Evolutionary conservation across 2,888 invertebrate genomes (phyloP).

Genomic region (Rhagonycha fulva): DNA sequence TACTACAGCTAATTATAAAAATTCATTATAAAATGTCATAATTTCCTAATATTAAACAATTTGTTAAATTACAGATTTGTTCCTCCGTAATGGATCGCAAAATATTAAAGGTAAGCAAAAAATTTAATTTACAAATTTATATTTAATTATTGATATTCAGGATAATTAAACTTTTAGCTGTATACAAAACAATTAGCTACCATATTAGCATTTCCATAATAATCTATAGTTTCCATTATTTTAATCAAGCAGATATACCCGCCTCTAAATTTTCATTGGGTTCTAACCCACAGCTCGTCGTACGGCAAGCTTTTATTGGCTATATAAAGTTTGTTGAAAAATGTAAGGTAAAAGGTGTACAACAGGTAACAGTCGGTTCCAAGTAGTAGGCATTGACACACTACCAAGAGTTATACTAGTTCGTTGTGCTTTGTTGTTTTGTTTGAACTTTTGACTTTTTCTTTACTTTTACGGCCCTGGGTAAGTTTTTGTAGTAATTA

Average conservation of each 20-base stretch:
- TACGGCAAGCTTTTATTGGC: conserved; percentile 43
- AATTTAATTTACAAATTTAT: neutral
- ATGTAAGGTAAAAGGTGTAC: conserved; percentile 37
- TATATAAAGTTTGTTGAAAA: conserved; percentile 38
- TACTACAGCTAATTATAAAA: neutral
- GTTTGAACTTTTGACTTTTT: conserved; percentile 37
- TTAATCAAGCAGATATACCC: conserved; percentile 45
- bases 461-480: conserved; percentile 47
- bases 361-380: conserved; percentile 50
- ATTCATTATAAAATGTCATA: neutral
- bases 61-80: neutral
- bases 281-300: conserved; percentile 25
- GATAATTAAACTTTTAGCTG: neutral
- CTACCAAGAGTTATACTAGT: conserved; percentile 32
- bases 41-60: neutral
- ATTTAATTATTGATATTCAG: neutral
- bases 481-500: conserved; percentile 42
- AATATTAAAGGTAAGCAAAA: neutral
- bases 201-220: conserved; percentile 52
- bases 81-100: neutral
- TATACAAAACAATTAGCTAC: conserved; percentile 51
- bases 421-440: conserved; percentile 35
- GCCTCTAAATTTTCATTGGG: conserved; percentile 45
- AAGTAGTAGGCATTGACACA: conserved; percentile 47
- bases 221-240: conserved; percentile 55